A percentile compares a stretch with the other conserved stretches of the same genome.
Evolutionary conservation across 2,113 vertebrate species (phyloP).

Genomic region (Neodon shergylaensis): DNA sequence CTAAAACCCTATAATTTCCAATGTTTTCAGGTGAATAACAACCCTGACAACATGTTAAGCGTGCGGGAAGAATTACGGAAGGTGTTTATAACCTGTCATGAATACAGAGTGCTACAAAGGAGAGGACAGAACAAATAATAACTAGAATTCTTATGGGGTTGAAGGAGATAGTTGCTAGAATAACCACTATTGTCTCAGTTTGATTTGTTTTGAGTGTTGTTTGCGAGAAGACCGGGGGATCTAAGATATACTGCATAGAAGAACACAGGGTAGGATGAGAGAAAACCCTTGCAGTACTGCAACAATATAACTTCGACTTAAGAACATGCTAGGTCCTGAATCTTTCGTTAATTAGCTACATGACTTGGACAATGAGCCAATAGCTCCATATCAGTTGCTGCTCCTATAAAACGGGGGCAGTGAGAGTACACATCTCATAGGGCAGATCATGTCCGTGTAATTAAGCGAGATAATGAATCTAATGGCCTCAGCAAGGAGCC

Average conservation of each 20-base stretch:
- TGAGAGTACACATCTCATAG: neutral
- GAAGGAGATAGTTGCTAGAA: neutral
- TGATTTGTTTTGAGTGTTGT: slow-evolving; percentile 8
- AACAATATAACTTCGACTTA: rapidly evolving
- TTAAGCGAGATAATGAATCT: neutral
- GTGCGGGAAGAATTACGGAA: neutral
- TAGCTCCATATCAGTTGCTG: neutral
- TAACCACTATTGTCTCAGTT: neutral
- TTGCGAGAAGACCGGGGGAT: neutral
- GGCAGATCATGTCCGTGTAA: neutral
- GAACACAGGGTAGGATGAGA: neutral
- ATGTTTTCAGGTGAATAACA: slow-evolving; percentile 14
- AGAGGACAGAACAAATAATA: neutral
- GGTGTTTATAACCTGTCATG: neutral
- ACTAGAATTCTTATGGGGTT: neutral
- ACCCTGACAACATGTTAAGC: neutral
- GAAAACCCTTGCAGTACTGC: neutral
- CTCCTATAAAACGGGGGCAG: neutral
- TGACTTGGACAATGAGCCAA: neutral
- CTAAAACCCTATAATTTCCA: slow-evolving; percentile 2
- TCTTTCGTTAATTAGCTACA: neutral
- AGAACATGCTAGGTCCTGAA: neutral
- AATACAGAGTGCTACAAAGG: neutral
- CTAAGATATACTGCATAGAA: neutral
- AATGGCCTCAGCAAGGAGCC: neutral